Percentiles rank a stretch among this genome's conserved stretches.
phyloP scores from a whole-genome alignment of 2,888 invertebrate species.

The Xestia c-nigrum region DNA sequence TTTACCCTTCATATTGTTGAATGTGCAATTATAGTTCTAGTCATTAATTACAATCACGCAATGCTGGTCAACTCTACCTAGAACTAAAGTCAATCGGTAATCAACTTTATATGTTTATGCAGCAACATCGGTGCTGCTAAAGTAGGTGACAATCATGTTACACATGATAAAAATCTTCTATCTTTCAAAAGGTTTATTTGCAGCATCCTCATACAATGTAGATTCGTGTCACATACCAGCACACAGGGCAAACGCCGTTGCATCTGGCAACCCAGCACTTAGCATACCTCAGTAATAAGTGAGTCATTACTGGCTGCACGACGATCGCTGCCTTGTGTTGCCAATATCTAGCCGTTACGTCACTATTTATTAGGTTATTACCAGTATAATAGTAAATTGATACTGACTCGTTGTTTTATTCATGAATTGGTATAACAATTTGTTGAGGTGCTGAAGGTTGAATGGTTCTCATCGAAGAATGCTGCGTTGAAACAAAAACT shows the following conservation, averaged over 20 bases:
- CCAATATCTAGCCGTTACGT: conserved; percentile 47
- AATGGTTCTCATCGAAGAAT: conserved; percentile 4
- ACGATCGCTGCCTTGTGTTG: conserved; percentile 42
- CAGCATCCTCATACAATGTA: conserved; percentile 10
- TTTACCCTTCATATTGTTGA: background rate
- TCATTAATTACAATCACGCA: background rate
- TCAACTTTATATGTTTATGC: background rate
- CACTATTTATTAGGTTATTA: conserved; percentile 50
- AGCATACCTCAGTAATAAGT: conserved; percentile 55
- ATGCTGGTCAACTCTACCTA: no score
- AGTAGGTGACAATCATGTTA: no score
- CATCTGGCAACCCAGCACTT: conserved; percentile 56
- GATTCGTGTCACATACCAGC: conserved; percentile 29
- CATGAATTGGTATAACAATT: conserved; percentile 11
- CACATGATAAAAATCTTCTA: no score
- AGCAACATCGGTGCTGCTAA: background rate
- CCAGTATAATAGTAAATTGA: conserved; percentile 31
- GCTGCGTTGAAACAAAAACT: background rate
- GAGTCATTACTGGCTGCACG: conserved; percentile 51
- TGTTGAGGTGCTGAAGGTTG: conserved; percentile 6
- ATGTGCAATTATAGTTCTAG: background rate
- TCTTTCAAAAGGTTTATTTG: background rate
- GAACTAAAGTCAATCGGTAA: background rate
- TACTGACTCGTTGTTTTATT: conserved; percentile 38
- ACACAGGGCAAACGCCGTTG: conserved; percentile 7